A percentile compares a stretch with the other conserved stretches of the same genome.
Evolutionary conservation across 2,888 invertebrate species (phyloP).

Genomic region (Chymomyza caudatula): DNA sequence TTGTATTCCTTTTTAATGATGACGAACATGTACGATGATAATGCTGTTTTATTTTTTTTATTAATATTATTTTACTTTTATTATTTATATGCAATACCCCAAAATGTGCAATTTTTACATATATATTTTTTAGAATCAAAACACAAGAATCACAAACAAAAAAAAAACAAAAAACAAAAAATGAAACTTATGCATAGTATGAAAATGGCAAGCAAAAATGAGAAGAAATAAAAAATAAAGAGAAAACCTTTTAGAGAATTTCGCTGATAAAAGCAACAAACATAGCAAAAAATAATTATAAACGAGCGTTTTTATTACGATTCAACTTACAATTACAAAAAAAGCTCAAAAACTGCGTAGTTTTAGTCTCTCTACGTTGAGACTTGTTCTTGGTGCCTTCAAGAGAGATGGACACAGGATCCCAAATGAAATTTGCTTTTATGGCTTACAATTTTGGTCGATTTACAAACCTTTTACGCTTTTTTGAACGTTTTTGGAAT

Average conservation of each 20-base stretch:
- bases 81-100: constrained; percentile 48
- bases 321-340: no score
- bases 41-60: constrained; percentile 41
- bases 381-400: no score
- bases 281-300: constrained; percentile 49
- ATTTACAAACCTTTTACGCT: no score
- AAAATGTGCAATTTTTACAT: constrained; percentile 62
- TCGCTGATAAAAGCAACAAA: constrained; percentile 68
- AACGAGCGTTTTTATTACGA: constrained; percentile 6
- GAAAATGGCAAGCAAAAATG: constrained; percentile 24
- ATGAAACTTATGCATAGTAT: not conserved
- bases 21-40: not conserved
- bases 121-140: constrained; percentile 45
- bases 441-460: no score
- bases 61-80: constrained; percentile 44
- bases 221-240: constrained; percentile 54
- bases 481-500: no score
- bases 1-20: not conserved
- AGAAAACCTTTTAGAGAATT: constrained; percentile 69
- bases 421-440: no score
- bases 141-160: constrained; percentile 30
- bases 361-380: no score
- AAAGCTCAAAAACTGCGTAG: no score
- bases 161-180: constrained; percentile 11
- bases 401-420: no score